These are phyloP conservation scores for Pygmarrhopalites habei DNA, from an alignment of 1,140 invertebrate species.

Conservation along the genomic window DNA sequence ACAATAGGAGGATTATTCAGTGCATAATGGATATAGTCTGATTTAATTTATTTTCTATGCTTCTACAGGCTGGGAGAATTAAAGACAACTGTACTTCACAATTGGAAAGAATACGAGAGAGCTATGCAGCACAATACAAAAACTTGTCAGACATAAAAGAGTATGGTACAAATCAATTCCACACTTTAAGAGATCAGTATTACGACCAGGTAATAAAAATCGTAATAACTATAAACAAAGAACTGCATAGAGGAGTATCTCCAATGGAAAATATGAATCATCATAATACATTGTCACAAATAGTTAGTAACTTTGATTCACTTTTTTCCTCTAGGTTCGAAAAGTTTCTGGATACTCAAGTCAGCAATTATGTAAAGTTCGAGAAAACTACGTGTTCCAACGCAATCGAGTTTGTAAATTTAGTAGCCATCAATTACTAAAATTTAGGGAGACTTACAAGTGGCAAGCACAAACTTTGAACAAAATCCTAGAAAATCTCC, in stretches of 20 bases:
- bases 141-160: conserved; percentile 82
- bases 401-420: conserved; percentile 89
- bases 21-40: too few species aligned
- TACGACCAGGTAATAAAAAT: conserved; percentile 66
- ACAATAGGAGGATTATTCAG: too few species aligned
- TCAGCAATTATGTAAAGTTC: conserved; percentile 80
- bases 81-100: conserved; percentile 87
- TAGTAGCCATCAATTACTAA: conserved; percentile 85
- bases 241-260: too few species aligned
- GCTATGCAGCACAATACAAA: conserved; percentile 77
- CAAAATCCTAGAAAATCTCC: conserved; percentile 87
- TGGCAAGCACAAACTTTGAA: conserved; percentile 89
- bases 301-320: conserved; percentile 1
- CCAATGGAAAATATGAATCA: too few species aligned
- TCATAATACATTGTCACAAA: too few species aligned
- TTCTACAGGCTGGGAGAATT: conserved; percentile 68
- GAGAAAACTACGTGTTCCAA: conserved; percentile 92
- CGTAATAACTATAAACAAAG: background rate
- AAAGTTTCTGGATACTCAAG: conserved; percentile 82
- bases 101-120: conserved; percentile 86
- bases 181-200: conserved; percentile 79
- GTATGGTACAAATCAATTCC: conserved; percentile 76
- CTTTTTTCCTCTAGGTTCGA: conserved; percentile 44
- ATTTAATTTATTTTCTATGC: too few species aligned
- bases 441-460: conserved; percentile 87